Base-by-base conservation (phyloP, 2,797 vertebrate genomes). In the Pipistrellus pipistrellus region DNA sequence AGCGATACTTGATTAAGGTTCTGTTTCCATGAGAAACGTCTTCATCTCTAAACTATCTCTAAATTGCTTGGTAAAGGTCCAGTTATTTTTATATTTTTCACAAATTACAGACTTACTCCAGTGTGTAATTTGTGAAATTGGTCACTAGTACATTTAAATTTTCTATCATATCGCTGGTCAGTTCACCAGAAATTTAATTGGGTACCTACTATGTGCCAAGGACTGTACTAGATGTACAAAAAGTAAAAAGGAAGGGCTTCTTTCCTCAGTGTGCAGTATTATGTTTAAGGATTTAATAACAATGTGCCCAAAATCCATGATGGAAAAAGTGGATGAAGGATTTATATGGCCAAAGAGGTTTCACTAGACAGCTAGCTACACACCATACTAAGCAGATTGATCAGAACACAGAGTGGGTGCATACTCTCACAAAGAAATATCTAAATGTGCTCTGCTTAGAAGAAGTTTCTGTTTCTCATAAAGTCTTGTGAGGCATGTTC, bases 151-250 rank as follows among this genome's bases (percentile, higher is more conserved):
- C 25, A 77, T 84, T 91, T 75, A 89, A 41, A n/a, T 92, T 44
- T 83, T 46, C 55, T 71, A 25, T 57, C 18, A 7, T 81, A 15
- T 93, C 64, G 78, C 78, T 82, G 53, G 13, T 41, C 27, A 88
- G 4, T 62, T 84, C 81, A 95, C 44, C 57, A 80, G 30, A 91
- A 38, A 57, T 83, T 89, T 92, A 71, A 72, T 53, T 91, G 48
- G 80, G 21, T 25, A n/a, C 6, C 13, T 64, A 46, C 41, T 85
- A 0, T 81, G 15, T 44, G 9, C 35, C n/a, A 93, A 82, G 51
- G 62, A 44, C 35, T n/a, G 3, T 35, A 27, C 27, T 68, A 72
- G 13, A 51, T 51, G 2, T 68, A 20, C 20, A 66, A 38, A 78
- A 88, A 57, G 21, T 30, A 25, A 71, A 71, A 78, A 57, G 44